Evolutionary conservation across 2,888 invertebrate genomes (phyloP), one percentile per base, ranked within the genome.

Genomic region (Lagria hirta): DNA sequence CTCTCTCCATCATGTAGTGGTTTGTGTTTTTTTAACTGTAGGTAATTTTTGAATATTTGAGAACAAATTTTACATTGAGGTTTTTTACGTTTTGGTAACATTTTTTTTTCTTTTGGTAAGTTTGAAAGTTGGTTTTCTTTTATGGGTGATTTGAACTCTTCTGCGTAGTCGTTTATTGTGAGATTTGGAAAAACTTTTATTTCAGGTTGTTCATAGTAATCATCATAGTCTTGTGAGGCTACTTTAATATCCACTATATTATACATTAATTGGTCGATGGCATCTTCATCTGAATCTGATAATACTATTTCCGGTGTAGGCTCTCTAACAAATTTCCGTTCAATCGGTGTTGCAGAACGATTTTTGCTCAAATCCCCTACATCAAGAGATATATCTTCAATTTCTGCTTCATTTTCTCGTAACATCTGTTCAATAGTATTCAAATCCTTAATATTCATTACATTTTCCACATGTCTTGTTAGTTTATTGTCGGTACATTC

Each of bases 1-100:
- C 61, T 65, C 6, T 58, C 53, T 13, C 55, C 57, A 12, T 45
- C 51, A 35, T 64, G 64, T 14, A 48, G 45, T 29, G 44, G 38
- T 54, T 58, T 56, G 44, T 69, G 68, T 41, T 62, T 58, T 24
- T 52, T 54, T 16, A 70, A 47, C 36, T 52, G 51, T 17, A 59
- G 57, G 36, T 67, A 62, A 18, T 51, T 60, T 5, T 60, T 44
- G 38, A 66, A 62, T n/a, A 62, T 45, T 24, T 54, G 43, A 16
- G 64, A 59, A 47, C 70, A 70, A 16, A 70, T 64, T 51, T 68
- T 69, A 48, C 70, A 70, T 22, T 65, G 51, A 5, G 48, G 48
- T 2, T 33, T n/a, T n/a, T n/a, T 24, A 11, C 53, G 24, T 14
- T 32, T 44, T 7, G 12, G 32, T 21, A 28, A 41, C n/a, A n/a